Evolutionary conservation across 2,797 vertebrate species (phyloP).

Genomic region (Salmo trutta): DNA sequence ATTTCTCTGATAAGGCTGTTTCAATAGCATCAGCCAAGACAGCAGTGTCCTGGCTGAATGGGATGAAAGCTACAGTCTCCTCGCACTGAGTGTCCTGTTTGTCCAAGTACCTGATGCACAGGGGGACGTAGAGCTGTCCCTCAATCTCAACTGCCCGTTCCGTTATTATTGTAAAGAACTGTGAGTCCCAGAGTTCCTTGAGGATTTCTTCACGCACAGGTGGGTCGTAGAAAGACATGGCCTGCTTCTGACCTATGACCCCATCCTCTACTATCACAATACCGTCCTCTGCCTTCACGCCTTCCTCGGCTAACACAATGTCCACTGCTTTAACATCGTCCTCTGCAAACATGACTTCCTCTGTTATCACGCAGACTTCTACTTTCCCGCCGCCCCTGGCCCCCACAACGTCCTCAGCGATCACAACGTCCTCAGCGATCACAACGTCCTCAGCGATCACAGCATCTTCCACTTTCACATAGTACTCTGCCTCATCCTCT

Average conservation of each 20-base stretch:
- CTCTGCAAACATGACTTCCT: too few species aligned
- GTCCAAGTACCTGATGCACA: constrained; percentile 79
- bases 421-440: background rate
- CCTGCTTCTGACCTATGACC: constrained; percentile 30
- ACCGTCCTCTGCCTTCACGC: background rate
- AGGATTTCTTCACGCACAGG: constrained; percentile 74
- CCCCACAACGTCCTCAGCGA: background rate
- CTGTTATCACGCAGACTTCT: background rate
- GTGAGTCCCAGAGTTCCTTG: constrained; percentile 77
- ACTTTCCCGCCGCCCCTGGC: background rate
- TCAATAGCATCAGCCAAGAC: constrained; percentile 69
- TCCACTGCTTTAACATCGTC: background rate
- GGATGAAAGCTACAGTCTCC: constrained; percentile 77
- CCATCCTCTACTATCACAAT: background rate
- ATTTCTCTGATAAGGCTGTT: constrained; percentile 73
- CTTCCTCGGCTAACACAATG: background rate
- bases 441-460: constrained; percentile 3
- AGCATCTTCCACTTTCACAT: constrained; percentile 1
- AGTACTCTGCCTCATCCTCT: too few species aligned
- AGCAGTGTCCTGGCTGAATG: constrained; percentile 57
- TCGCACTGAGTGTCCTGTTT: constrained; percentile 76
- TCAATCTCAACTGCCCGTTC: constrained; percentile 71
- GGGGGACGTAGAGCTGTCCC: constrained; percentile 68
- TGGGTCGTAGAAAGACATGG: constrained; percentile 73
- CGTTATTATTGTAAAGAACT: constrained; percentile 78